A percentile compares a stretch with the other conserved stretches of the same genome.
Conservation (phyloP, 2,888 invertebrate species). For the Lochmaea capreae region DNA sequence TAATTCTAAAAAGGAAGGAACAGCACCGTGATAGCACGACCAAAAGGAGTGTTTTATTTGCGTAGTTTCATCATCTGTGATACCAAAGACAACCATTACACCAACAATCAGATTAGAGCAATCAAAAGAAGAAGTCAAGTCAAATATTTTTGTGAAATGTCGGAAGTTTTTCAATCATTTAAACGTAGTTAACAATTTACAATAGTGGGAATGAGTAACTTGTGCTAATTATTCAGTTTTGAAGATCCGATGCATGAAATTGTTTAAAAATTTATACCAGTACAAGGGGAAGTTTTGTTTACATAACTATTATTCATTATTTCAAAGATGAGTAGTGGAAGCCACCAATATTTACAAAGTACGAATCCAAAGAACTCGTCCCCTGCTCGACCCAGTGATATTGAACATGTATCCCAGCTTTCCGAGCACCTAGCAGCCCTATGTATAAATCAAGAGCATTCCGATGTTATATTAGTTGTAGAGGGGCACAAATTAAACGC, state of each 20-base stretch:
- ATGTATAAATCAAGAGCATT: slow-evolving; percentile 88
- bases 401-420: slow-evolving; percentile 77
- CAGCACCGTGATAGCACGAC: no score
- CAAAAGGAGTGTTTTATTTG: neutral
- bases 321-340: slow-evolving; percentile 59
- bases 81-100: neutral
- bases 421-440: slow-evolving; percentile 89
- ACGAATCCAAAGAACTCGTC: slow-evolving; percentile 49
- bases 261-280: neutral
- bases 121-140: neutral
- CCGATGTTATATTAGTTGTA: slow-evolving; percentile 90
- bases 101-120: neutral
- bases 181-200: neutral
- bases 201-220: neutral
- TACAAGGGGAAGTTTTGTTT: neutral
- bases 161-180: neutral
- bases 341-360: slow-evolving; percentile 62
- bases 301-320: slow-evolving; percentile 20
- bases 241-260: neutral
- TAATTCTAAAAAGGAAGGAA: no score
- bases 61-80: neutral
- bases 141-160: slow-evolving; percentile 4
- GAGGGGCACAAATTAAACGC: slow-evolving; percentile 79
- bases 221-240: neutral
- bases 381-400: slow-evolving; percentile 68